Percentiles rank a stretch among this genome's conserved stretches.
Evolutionary conservation across 2,113 vertebrate genomes (phyloP).

Genomic region (Hyperopisus bebe): DNA sequence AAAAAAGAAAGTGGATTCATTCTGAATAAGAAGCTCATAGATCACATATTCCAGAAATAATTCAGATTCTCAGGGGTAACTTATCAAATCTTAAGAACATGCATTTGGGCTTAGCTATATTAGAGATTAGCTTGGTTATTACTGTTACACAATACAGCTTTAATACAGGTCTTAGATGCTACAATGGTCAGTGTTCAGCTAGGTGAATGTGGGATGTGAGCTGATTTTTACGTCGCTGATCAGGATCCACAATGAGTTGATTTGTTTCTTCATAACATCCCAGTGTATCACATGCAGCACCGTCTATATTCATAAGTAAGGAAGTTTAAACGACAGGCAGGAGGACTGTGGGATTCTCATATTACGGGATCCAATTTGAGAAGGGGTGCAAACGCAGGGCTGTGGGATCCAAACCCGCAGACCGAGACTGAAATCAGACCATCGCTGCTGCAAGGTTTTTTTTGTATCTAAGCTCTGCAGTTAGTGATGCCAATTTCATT

Average conservation of each 20-base stretch:
- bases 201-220: not conserved
- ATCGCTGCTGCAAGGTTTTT: not conserved
- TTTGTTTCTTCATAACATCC: not conserved
- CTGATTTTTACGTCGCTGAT: not conserved
- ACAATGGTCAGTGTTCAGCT: constrained; percentile 40
- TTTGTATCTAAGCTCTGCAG: not conserved
- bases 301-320: not conserved
- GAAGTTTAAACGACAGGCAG: constrained; percentile 27
- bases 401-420: not conserved
- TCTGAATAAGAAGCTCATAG: constrained; percentile 39
- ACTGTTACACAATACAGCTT: constrained; percentile 45
- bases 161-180: constrained; percentile 46
- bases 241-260: not conserved
- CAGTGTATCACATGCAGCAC: not conserved
- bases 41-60: constrained; percentile 44
- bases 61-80: constrained; percentile 43
- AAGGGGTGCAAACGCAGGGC: not conserved
- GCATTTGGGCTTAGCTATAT: constrained; percentile 49
- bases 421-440: not conserved
- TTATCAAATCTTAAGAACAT: constrained; percentile 48
- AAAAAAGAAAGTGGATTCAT: constrained; percentile 22
- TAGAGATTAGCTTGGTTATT: constrained; percentile 52
- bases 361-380: not conserved
- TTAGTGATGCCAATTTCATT: not conserved
- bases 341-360: not conserved